A percentile compares a stretch with the other conserved stretches of the same genome.
Evolutionary conservation across 2,888 invertebrate genomes (phyloP).

Genomic region (Polia nebulosa): DNA sequence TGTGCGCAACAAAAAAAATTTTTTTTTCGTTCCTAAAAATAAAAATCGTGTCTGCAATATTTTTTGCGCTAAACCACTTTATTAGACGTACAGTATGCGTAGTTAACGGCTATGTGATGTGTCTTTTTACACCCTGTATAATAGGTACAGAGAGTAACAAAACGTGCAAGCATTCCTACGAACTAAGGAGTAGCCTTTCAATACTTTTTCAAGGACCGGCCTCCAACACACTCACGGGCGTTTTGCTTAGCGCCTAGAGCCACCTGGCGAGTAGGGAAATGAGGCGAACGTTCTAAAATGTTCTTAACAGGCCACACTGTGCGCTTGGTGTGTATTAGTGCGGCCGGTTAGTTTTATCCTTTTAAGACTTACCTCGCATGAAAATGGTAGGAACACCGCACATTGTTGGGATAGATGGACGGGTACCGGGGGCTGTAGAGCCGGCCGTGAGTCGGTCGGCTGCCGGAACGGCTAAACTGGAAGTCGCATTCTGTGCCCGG

Average conservation of each 20-base stretch:
- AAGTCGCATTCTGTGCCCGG: conserved; percentile 95
- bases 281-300: background rate
- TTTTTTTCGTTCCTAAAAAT: no score
- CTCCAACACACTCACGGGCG: background rate
- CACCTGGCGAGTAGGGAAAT: background rate
- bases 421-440: conserved; percentile 98
- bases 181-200: no score
- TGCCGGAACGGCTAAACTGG: conserved; percentile 95
- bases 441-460: conserved; percentile 93
- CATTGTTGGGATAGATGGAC: conserved; percentile 98
- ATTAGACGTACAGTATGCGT: no score
- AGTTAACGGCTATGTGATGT: no score
- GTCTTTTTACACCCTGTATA: no score
- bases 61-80: no score
- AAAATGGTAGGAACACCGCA: conserved; percentile 97
- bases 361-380: conserved; percentile 93
- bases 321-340: background rate
- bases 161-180: no score
- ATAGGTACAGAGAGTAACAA: no score
- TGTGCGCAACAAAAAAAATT: no score
- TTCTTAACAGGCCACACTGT: background rate
- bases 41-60: no score
- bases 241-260: background rate
- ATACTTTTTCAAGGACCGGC: background rate
- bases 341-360: background rate